phyloP scores from a whole-genome alignment of 2,797 vertebrate genomes.

The Onychomys leucogaster region DNA sequence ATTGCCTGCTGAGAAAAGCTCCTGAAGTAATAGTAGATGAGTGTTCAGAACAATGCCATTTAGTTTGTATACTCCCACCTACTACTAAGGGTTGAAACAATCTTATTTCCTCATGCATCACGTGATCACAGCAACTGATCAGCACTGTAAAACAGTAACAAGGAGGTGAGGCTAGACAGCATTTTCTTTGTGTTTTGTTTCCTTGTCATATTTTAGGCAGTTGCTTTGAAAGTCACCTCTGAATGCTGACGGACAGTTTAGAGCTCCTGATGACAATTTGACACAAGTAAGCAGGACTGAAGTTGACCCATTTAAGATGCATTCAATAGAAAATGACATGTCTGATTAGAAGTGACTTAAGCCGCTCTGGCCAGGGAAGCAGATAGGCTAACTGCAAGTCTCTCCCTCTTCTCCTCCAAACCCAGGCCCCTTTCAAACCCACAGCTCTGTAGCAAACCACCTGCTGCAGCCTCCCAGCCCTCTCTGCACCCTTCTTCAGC shows the following conservation, averaged over 20 bases:
- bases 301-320: background rate
- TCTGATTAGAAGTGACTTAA: background rate
- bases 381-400: background rate
- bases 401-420: background rate
- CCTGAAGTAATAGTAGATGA: background rate
- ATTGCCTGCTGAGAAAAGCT: background rate
- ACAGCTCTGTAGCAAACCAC: background rate
- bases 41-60: background rate
- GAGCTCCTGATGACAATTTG: background rate
- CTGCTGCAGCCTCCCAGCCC: too few species aligned
- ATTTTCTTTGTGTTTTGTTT: background rate
- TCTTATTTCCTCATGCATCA: background rate
- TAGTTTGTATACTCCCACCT: background rate
- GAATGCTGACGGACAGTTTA: background rate
- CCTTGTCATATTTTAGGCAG: background rate
- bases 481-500: background rate
- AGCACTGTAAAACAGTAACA: background rate
- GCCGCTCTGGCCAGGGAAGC: background rate
- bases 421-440: too few species aligned
- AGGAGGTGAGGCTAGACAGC: background rate
- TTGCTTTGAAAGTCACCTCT: background rate
- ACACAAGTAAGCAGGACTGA: background rate
- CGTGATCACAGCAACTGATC: background rate
- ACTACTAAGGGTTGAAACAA: background rate
- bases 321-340: background rate